A percentile compares a stretch with the other conserved stretches of the same genome.
These are phyloP conservation scores for Alloscopus bannaensis DNA, from an alignment of 2,888 invertebrate genomes.

Conservation along the genomic window DNA sequence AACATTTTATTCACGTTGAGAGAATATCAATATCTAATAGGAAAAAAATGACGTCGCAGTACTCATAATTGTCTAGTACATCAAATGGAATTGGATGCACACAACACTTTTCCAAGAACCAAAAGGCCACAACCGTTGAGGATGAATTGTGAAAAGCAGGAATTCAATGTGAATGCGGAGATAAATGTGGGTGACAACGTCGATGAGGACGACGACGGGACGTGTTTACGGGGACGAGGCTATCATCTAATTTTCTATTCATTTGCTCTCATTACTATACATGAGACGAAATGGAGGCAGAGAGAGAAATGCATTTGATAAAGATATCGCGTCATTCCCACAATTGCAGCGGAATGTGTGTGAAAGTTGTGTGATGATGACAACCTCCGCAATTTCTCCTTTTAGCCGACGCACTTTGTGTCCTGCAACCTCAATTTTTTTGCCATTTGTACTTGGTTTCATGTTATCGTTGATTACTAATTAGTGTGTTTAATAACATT, in stretches of 20 bases:
- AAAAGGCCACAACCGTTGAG: too few species aligned
- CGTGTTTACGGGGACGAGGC: constrained; percentile 3
- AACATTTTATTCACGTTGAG: not conserved
- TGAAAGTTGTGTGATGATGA: not conserved
- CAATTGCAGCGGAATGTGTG: not conserved
- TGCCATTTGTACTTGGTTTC: not conserved
- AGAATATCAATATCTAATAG: not conserved
- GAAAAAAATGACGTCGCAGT: not conserved
- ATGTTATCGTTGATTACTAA: not conserved
- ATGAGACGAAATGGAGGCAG: not conserved
- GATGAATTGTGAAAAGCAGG: too few species aligned
- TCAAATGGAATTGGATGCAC: not conserved
- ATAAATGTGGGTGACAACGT: not conserved
- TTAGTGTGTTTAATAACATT: not conserved
- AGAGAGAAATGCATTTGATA: not conserved
- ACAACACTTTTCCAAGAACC: not conserved
- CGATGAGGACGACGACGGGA: not conserved
- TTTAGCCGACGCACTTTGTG: not conserved
- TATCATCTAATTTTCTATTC: not conserved
- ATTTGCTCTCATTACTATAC: not conserved
- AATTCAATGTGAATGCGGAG: not conserved
- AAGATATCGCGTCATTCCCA: too few species aligned
- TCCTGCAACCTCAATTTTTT: not conserved
- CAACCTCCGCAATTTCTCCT: not conserved
- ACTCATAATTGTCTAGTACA: not conserved